Evolutionary conservation across 1,140 invertebrate genomes (phyloP), one percentile per base, ranked within the genome.

Genomic region (Tenebrio molitor): DNA sequence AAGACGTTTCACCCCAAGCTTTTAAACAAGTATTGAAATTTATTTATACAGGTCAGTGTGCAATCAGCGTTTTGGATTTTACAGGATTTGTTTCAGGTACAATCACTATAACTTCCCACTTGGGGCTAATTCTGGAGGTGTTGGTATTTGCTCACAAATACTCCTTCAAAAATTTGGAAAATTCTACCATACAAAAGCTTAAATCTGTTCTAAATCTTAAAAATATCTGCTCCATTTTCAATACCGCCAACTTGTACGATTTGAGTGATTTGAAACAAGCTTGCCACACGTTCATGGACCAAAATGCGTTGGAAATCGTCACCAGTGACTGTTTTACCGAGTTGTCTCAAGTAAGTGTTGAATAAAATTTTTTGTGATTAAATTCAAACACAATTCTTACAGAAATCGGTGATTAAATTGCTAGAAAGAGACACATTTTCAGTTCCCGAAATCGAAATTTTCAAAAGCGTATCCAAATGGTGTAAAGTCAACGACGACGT

Each of bases 21-120:
- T 98, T 98, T 78, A 93, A 93, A 83, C 88, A 90, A 50, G 85
- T 98, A 0, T 84, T 98, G 0, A 91, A 93, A 77, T 98, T 98
- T 85, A 95, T 98, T 44, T 98, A 98, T 81, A 96, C 93, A 63
- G 87, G 87, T 39, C 7, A n/a, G 12, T 39, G 5, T n/a, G 2
- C n/a, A 39, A n/a, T 39, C 12, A 39, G 2, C 3, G 5, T n/a
- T n/a, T n/a, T 12, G 12, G 2, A 39, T 39, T 12, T 7, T 39
- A 3, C n/a, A n/a, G 36, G 12, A 39, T 2, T 29, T 29, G 25
- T 39, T 39, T 39, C 36, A 5, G n/a, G n/a, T 84, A 81, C 78
- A 50, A 34, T 8, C n/a, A 12, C 3, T 39, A n/a, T 39, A 10
- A 10, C 12, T 5, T 33, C 29, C 29, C 5, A 33, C 10, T 5